Conservation (phyloP, 2,113 vertebrate genomes). For the Sander lucioperca region DNA sequence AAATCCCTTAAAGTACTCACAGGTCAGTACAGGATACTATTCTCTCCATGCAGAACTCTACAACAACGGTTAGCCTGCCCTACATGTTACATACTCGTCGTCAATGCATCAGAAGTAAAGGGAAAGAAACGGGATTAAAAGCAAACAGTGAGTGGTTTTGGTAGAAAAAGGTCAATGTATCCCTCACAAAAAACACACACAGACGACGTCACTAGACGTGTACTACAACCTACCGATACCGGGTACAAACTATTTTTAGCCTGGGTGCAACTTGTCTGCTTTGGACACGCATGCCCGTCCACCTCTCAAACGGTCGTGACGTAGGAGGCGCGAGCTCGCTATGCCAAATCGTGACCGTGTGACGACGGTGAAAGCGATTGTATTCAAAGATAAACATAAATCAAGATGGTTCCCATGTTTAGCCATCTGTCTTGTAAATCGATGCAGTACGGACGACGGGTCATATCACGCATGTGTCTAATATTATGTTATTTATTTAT, state of each 20-base stretch:
- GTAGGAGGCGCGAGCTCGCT: slow-evolving; percentile 71
- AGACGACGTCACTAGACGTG: slow-evolving; percentile 82
- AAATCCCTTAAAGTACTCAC: neutral
- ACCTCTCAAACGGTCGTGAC: slow-evolving; percentile 75
- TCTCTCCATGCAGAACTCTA: neutral
- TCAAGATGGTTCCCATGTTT: slow-evolving; percentile 16
- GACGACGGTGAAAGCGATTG: slow-evolving; percentile 49
- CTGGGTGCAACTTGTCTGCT: slow-evolving; percentile 74
- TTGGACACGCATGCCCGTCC: slow-evolving; percentile 68
- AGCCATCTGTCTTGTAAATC: fast-evolving
- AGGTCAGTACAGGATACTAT: neutral
- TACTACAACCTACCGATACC: slow-evolving; percentile 73
- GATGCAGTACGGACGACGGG: neutral
- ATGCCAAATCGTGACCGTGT: slow-evolving; percentile 73
- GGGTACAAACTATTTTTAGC: slow-evolving; percentile 81
- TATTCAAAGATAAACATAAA: slow-evolving; percentile 30
- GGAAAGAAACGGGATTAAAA: slow-evolving; percentile 14
- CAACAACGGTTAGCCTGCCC: neutral
- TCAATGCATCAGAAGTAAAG: slow-evolving; percentile 27
- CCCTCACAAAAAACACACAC: slow-evolving; percentile 71
- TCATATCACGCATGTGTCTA: too few species aligned
- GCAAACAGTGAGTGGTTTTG: slow-evolving; percentile 27
- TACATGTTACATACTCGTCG: neutral
- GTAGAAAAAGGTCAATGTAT: slow-evolving; percentile 80
- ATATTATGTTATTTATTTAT: neutral